Evolutionary conservation across 2,888 invertebrate genomes (phyloP).

Genomic region (Ormyrus pomaceus): DNA sequence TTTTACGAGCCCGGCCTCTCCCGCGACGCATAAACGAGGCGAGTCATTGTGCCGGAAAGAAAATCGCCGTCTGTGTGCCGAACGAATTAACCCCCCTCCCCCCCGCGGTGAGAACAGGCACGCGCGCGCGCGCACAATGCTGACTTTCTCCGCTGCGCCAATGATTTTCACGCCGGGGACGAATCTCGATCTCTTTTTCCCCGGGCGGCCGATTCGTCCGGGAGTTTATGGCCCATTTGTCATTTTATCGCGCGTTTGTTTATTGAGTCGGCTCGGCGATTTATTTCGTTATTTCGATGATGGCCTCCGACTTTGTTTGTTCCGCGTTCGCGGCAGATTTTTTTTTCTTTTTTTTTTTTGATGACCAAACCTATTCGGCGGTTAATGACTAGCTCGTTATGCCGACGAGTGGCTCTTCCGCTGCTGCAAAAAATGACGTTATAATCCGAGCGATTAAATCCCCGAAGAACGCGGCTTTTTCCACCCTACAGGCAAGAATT

Average conservation of each 20-base stretch:
- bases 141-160: too few species aligned
- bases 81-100: constrained; percentile 13
- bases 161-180: neutral
- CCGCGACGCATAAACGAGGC: constrained; percentile 12
- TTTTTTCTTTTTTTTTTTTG: too few species aligned
- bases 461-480: too few species aligned
- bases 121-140: neutral
- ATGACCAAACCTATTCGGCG: too few species aligned
- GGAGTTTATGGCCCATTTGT: constrained; percentile 33
- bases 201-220: constrained; percentile 14
- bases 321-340: too few species aligned
- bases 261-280: neutral
- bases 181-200: neutral
- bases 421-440: too few species aligned
- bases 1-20: neutral
- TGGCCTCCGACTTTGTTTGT: too few species aligned
- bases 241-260: constrained; percentile 35
- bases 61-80: constrained; percentile 20
- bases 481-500: too few species aligned
- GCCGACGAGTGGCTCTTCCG: too few species aligned
- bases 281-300: too few species aligned
- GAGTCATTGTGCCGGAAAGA: constrained; percentile 26
- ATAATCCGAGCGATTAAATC: too few species aligned
- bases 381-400: too few species aligned
- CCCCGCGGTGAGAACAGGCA: neutral